Evolutionary conservation across 2,888 invertebrate species (phyloP).

Genomic region (Erebia palarica): DNA sequence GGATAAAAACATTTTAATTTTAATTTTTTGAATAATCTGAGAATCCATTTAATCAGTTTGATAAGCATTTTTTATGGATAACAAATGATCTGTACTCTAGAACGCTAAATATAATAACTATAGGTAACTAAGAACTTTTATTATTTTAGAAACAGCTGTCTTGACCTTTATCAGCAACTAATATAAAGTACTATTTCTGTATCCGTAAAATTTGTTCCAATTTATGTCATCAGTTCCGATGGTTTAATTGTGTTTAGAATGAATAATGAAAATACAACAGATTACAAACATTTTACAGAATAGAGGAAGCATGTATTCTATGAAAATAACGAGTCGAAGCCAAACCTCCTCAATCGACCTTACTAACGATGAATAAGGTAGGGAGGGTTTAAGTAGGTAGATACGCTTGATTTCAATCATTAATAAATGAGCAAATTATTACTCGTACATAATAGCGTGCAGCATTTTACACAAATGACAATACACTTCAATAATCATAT

Average conservation of each 20-base stretch:
- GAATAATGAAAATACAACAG: too few relatives aligned
- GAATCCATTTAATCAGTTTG: neutral
- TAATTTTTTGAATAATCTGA: too few relatives aligned
- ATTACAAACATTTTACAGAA: too few relatives aligned
- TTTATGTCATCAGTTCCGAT: too few relatives aligned
- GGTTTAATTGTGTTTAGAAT: too few relatives aligned
- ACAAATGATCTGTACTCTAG: neutral
- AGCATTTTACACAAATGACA: slow-evolving; percentile 4
- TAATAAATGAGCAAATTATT: neutral
- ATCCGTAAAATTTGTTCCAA: too few relatives aligned
- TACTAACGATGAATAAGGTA: neutral
- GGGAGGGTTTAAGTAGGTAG: neutral
- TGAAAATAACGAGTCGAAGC: neutral
- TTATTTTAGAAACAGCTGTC: neutral
- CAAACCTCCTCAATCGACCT: neutral
- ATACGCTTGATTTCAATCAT: neutral
- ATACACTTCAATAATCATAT: neutral
- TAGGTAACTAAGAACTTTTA: too few relatives aligned
- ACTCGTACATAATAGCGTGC: neutral
- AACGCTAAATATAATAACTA: too few relatives aligned
- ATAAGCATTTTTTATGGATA: neutral
- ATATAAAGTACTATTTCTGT: too few relatives aligned
- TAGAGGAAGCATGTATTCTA: neutral
- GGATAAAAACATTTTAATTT: too few relatives aligned
- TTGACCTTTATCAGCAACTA: too few relatives aligned